These are phyloP conservation scores for Punctoribates punctum DNA, from an alignment of 2,888 invertebrate species.

Conservation along the genomic window DNA sequence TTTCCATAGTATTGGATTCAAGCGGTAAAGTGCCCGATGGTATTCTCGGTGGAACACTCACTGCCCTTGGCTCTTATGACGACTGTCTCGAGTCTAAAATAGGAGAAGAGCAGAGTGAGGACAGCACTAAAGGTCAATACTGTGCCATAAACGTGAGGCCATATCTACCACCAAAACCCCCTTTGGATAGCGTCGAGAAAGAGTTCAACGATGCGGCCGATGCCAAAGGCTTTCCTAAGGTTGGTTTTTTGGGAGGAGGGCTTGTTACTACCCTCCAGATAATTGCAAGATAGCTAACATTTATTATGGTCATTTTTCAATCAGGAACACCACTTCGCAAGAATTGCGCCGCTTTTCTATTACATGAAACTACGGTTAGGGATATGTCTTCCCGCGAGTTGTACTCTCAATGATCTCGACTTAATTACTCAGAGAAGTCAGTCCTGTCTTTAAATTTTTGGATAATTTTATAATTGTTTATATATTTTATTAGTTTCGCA, in stretches of 20 bases:
- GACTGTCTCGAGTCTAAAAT: conserved; percentile 34
- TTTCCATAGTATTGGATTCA: conserved; percentile 40
- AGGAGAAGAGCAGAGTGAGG: conserved; percentile 13
- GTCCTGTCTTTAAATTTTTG: too few relatives aligned
- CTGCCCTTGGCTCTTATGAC: conserved; percentile 39
- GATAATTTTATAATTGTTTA: too few relatives aligned
- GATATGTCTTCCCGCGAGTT: conserved; percentile 41
- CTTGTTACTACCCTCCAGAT: too few relatives aligned
- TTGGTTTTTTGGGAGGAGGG: neutral
- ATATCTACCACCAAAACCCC: conserved; percentile 41
- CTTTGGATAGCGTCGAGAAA: conserved; percentile 15
- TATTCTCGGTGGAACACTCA: conserved; percentile 38
- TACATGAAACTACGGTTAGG: conserved; percentile 37
- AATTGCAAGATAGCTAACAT: neutral
- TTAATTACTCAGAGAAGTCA: conserved; percentile 27
- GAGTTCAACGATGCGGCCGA: conserved; percentile 40
- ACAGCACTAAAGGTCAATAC: conserved; percentile 34
- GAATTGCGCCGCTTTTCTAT: conserved; percentile 39
- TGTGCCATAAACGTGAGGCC: conserved; percentile 39
- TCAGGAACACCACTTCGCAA: conserved; percentile 39
- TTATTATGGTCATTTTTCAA: neutral
- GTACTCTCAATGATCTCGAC: conserved; percentile 24
- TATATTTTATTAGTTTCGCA: neutral
- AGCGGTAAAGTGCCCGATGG: conserved; percentile 41
- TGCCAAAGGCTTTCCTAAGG: conserved; percentile 34